Evolutionary conservation across 2,113 vertebrate genomes (phyloP).

Genomic region (Calonectris borealis): DNA sequence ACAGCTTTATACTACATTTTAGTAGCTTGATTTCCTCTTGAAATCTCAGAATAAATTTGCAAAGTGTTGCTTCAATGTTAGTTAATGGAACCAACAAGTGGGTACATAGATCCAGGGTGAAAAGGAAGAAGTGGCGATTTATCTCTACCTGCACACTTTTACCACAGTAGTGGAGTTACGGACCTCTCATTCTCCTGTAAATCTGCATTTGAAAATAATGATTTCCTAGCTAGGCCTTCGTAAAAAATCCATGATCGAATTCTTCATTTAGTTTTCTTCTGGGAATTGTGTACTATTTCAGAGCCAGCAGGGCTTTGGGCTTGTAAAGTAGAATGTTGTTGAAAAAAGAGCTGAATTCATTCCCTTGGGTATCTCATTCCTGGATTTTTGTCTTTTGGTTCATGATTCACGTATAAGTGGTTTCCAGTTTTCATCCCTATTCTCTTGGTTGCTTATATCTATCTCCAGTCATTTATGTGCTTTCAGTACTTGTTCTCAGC

Average conservation of each 20-base stretch:
- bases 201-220: neutral
- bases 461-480: neutral
- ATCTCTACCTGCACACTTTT: neutral
- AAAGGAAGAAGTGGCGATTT: neutral
- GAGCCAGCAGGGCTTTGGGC: neutral
- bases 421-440: neutral
- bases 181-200: neutral
- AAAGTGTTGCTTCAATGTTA: neutral
- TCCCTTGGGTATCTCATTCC: neutral
- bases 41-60: neutral
- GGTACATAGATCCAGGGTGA: neutral
- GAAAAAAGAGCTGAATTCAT: neutral
- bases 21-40: neutral
- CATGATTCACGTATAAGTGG: neutral
- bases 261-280: neutral
- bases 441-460: neutral
- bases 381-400: neutral
- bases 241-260: neutral
- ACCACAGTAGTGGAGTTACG: neutral
- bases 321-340: neutral
- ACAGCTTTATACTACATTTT: slow-evolving; percentile 6
- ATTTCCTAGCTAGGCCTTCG: neutral
- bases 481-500: neutral
- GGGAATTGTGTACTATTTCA: neutral
- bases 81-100: neutral